A percentile compares a stretch with the other conserved stretches of the same genome.
Conservation (phyloP, 2,113 vertebrate genomes). For the Lophius piscatorius region DNA sequence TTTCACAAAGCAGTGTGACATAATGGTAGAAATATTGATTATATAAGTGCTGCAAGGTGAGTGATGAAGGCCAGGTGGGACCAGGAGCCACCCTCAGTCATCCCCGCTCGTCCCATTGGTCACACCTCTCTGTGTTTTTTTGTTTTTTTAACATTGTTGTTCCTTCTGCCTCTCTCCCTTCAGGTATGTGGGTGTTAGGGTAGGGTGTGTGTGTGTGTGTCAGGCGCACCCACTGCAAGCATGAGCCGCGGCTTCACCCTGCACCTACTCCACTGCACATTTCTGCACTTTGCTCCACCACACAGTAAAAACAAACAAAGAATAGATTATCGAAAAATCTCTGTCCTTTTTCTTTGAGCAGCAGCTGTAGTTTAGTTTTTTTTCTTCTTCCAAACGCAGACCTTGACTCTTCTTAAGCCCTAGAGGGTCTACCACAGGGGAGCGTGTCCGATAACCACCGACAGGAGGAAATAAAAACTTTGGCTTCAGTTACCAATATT, state of each 20-base stretch:
- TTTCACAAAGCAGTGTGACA: too few relatives aligned
- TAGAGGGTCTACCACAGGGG: constrained; percentile 23
- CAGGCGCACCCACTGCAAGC: constrained; percentile 70
- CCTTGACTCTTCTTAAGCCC: too few relatives aligned
- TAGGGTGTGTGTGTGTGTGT: constrained; percentile 64
- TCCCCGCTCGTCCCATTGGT: not conserved
- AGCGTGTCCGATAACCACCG: constrained; percentile 19
- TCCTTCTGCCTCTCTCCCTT: not conserved
- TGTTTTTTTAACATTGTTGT: not conserved
- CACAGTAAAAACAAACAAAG: not conserved
- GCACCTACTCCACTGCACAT: not conserved
- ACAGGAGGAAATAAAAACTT: not conserved
- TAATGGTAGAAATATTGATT: too few relatives aligned
- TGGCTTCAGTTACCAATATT: not conserved
- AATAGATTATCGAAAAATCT: not conserved
- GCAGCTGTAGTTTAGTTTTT: constrained; percentile 31
- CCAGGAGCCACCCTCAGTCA: not conserved
- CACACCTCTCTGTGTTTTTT: constrained; percentile 1
- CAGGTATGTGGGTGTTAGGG: constrained; percentile 63
- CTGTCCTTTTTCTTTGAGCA: constrained; percentile 12
- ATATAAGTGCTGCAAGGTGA: too few relatives aligned
- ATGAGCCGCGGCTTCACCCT: constrained; percentile 46
- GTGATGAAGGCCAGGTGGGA: not conserved
- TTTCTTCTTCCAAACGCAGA: too few relatives aligned
- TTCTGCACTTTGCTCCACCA: not conserved